Evolutionary conservation across 2,113 vertebrate species (phyloP), one percentile per base, ranked within the genome.

Genomic region (Mormyrus lacerda): DNA sequence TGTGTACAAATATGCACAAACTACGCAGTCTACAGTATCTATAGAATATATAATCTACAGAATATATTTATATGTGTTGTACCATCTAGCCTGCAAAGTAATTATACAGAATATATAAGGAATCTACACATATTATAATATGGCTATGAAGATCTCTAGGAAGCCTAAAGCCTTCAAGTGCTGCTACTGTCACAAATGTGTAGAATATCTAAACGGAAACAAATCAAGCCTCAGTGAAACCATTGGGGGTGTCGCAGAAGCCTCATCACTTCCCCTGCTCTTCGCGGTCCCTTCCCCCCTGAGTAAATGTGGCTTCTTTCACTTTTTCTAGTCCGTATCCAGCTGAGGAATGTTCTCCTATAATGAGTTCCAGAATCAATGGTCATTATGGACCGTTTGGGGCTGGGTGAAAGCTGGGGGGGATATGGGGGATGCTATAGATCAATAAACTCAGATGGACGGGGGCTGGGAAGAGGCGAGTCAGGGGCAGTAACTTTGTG

Each of bases 371-470:
- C 53, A 65, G 87, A 87, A 93, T 94, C 90, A 91, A 92, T 93
- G 92, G 90, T 92, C 35, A 92, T 94, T 92, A 87, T 50, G 47
- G 85, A 87, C 85, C n/a, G 31, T 93, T 50, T 83, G 73, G 69
- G 58, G 48, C 88, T 84, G 65, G 90, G 88, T 13, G 27, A 82
- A 47, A 44, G 55, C n/a, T 69, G 69, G 44, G 58, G 0, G 42
- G 15, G 17, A 15, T 50, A 65, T 55, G 51, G 86, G 13, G 31
- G 55, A 65, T 39, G 73, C 73, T n/a, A 89, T n/a, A 31, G 88
- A 91, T 93, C 91, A 92, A 93, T 95, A 91, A 19, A 88, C 1
- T 88, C 19, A n/a, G 89, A 84, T 87, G 47, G 44, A 73, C 27
- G 47, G 79, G 87, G 48, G 50, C 76, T 45, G 69, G 53, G 51